Percentiles rank a stretch among this genome's conserved stretches.
Evolutionary conservation across 2,888 invertebrate species (phyloP).

Genomic region (Hydrotaea diabolus): DNA sequence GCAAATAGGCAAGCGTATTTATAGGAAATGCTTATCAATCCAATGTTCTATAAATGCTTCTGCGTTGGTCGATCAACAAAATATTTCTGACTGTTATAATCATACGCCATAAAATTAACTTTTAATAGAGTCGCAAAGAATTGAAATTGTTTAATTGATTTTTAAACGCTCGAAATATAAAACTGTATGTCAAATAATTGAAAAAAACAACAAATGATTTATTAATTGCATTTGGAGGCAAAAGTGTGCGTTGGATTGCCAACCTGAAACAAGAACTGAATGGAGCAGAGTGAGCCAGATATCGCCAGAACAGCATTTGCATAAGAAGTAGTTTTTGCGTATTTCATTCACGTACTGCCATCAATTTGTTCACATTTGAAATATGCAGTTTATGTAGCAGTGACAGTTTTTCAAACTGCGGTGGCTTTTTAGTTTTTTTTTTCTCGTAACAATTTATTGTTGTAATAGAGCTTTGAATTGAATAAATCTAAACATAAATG

Average conservation of each 20-base stretch:
- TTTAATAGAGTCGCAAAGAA: too few species aligned
- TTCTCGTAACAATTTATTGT: background rate
- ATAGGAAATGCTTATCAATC: too few species aligned
- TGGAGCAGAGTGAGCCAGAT: background rate
- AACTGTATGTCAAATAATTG: background rate
- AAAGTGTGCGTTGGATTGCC: background rate
- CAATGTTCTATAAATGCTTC: too few species aligned
- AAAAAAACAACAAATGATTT: background rate
- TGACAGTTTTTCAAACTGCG: too few species aligned
- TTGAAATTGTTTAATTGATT: background rate
- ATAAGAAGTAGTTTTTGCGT: background rate
- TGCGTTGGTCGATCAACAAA: too few species aligned
- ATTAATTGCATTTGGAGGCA: background rate
- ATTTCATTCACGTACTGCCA: background rate
- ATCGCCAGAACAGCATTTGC: constrained; percentile 1
- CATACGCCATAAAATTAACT: too few species aligned
- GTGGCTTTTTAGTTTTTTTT: background rate
- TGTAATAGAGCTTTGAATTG: too few species aligned
- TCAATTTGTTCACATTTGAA: background rate
- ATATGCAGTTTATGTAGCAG: background rate
- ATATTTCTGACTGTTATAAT: too few species aligned
- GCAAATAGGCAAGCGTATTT: too few species aligned
- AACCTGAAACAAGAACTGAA: background rate
- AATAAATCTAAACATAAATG: too few species aligned
- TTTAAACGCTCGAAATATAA: background rate